A percentile compares a stretch with the other conserved stretches of the same genome.
These are phyloP conservation scores for Apeltes quadracus DNA, from an alignment of 2,113 vertebrate species.

Conservation along the genomic window DNA sequence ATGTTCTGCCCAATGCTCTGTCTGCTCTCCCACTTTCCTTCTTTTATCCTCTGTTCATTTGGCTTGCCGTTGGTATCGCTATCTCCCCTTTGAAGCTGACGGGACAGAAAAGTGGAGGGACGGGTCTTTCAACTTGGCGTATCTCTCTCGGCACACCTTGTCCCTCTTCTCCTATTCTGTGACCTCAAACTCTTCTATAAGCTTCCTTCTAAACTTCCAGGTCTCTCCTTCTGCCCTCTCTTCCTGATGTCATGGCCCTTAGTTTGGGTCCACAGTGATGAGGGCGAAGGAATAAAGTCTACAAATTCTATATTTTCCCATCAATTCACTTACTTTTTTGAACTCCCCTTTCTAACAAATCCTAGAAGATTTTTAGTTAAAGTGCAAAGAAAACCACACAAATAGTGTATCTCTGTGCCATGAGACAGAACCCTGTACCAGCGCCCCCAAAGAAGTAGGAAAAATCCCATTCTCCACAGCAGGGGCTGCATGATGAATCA, in stretches of 20 bases:
- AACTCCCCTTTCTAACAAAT: not conserved
- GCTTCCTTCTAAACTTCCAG: slow-evolving; percentile 40
- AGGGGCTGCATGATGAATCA: not conserved
- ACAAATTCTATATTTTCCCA: not conserved
- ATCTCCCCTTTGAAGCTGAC: slow-evolving; percentile 65
- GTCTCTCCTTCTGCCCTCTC: slow-evolving; percentile 18
- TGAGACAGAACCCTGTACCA: not conserved
- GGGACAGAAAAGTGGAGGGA: slow-evolving; percentile 63
- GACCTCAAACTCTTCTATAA: slow-evolving; percentile 54
- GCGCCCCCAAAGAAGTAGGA: not conserved
- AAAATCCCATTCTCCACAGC: not conserved
- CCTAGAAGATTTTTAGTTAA: not conserved
- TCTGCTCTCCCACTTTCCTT: slow-evolving; percentile 30
- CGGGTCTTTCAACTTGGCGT: slow-evolving; percentile 64
- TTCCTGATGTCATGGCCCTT: not conserved
- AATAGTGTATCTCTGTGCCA: not conserved
- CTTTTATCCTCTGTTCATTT: slow-evolving; percentile 53
- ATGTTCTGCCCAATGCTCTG: slow-evolving; percentile 34
- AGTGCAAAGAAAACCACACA: not conserved
- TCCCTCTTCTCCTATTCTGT: slow-evolving; percentile 37
- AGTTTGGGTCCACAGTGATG: not conserved
- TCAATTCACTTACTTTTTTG: not conserved
- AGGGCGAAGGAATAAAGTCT: not conserved
- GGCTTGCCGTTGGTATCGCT: slow-evolving; percentile 45
- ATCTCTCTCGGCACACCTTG: slow-evolving; percentile 65